Evolutionary conservation across 2,888 invertebrate genomes (phyloP), one percentile per base, ranked within the genome.

Genomic region (Agrilus cyanescens): DNA sequence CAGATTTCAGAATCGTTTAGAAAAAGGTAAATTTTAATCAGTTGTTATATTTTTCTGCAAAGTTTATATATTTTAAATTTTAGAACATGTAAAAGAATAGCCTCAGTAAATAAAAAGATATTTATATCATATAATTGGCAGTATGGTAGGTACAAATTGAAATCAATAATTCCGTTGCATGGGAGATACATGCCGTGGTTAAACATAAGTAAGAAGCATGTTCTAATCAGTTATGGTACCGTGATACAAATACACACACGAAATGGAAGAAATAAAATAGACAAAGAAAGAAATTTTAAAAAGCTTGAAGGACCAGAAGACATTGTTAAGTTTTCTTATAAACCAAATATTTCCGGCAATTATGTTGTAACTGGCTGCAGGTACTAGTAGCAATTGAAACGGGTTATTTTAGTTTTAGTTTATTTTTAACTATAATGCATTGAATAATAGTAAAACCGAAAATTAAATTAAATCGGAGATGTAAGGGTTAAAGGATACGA

Each of bases 61-160:
- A n/a, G n/a, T n/a, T n/a, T n/a, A n/a, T n/a, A n/a, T n/a, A n/a
- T n/a, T n/a, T n/a, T n/a, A n/a, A n/a, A n/a, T n/a, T n/a, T n/a
- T n/a, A n/a, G n/a, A n/a, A n/a, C n/a, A n/a, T n/a, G n/a, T n/a
- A n/a, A n/a, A n/a, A n/a, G n/a, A n/a, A n/a, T n/a, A n/a, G n/a
- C n/a, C n/a, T n/a, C n/a, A n/a, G n/a, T n/a, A n/a, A n/a, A n/a
- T n/a, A n/a, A n/a, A n/a, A n/a, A n/a, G n/a, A n/a, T n/a, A n/a
- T n/a, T n/a, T n/a, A 62, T 71, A 36, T 66, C 66, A 1, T 56
- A 64, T n/a, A 76, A 78, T 53, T 78, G 78, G 78, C 54, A 65
- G n/a, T 62, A 60, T 37, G 78, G 76, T 2, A 61, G 61, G 38
- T 78, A 73, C 51, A 56, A 60, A 12, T 72, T 72, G 47, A 62